These are phyloP conservation scores for Arion vulgaris DNA, from an alignment of 1,140 invertebrate genomes.

Conservation along the genomic window DNA sequence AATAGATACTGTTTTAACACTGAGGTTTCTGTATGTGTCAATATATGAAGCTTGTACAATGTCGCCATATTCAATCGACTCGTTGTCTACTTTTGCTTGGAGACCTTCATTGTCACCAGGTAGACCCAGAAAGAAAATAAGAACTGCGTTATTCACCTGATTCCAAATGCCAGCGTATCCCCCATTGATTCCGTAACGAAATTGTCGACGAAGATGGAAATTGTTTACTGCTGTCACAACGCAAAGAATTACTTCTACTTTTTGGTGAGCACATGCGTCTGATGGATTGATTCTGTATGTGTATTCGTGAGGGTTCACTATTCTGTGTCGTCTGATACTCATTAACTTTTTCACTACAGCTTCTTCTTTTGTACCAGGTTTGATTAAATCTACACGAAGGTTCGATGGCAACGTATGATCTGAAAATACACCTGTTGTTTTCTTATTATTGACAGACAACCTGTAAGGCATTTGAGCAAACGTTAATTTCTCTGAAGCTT, in stretches of 20 bases:
- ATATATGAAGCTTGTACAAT: constrained; percentile 12
- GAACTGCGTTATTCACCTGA: neutral
- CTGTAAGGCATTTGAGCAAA: neutral
- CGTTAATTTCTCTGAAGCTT: neutral
- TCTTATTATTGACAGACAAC: neutral
- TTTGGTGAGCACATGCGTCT: neutral
- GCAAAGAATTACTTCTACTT: neutral
- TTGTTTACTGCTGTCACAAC: neutral
- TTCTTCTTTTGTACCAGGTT: neutral
- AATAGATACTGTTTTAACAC: constrained; percentile 1
- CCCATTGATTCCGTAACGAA: neutral
- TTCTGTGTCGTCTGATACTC: neutral
- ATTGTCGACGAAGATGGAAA: neutral
- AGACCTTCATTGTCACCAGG: neutral
- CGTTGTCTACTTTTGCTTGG: neutral
- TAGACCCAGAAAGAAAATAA: neutral
- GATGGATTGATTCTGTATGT: neutral
- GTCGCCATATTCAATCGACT: neutral
- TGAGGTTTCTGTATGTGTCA: neutral
- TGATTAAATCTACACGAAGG: neutral
- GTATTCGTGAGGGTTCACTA: neutral
- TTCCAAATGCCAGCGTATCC: neutral
- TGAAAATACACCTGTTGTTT: neutral
- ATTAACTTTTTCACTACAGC: neutral
- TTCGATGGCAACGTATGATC: neutral